phyloP scores from a whole-genome alignment of 2,797 vertebrate genomes.

The Centroberyx gerrardi region DNA sequence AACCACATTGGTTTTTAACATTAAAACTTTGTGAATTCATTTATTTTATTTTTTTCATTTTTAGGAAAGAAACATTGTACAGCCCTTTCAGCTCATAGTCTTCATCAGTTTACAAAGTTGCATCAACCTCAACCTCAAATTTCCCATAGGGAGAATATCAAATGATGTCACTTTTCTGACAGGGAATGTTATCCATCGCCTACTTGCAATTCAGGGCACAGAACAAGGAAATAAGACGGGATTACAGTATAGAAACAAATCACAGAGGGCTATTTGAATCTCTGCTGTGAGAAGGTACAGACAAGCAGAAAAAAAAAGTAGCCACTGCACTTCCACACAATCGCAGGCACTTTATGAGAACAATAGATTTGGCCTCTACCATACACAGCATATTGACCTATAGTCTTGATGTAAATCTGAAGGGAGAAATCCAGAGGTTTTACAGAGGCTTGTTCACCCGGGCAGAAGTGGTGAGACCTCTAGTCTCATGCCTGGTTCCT shows the following conservation, averaged over 20 bases:
- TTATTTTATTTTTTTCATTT: not conserved
- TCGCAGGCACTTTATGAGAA: conserved; percentile 37
- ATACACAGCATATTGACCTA: conserved; percentile 24
- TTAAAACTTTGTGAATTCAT: no score
- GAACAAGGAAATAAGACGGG: conserved; percentile 26
- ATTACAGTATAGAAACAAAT: conserved; percentile 13
- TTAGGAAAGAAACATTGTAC: not conserved
- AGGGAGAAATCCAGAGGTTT: conserved; percentile 52
- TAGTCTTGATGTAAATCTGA: conserved; percentile 60
- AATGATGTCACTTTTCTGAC: conserved; percentile 1
- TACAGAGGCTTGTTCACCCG: conserved; percentile 59
- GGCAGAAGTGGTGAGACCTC: conserved; percentile 45
- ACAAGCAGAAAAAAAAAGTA: not conserved
- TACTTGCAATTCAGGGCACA: conserved; percentile 3
- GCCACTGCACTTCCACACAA: conserved; percentile 6
- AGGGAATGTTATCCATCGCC: conserved; percentile 1
- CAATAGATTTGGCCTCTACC: conserved; percentile 35
- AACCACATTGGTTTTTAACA: no score
- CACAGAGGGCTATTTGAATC: not conserved
- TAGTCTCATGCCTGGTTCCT: conserved; percentile 52
- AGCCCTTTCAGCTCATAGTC: not conserved
- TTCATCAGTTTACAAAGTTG: not conserved
- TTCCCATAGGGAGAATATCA: conserved; percentile 3
- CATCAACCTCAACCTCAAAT: conserved; percentile 1
- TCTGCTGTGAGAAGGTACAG: no score